phyloP scores from a whole-genome alignment of 2,797 vertebrate genomes.

The Falco novaeseelandiae region DNA sequence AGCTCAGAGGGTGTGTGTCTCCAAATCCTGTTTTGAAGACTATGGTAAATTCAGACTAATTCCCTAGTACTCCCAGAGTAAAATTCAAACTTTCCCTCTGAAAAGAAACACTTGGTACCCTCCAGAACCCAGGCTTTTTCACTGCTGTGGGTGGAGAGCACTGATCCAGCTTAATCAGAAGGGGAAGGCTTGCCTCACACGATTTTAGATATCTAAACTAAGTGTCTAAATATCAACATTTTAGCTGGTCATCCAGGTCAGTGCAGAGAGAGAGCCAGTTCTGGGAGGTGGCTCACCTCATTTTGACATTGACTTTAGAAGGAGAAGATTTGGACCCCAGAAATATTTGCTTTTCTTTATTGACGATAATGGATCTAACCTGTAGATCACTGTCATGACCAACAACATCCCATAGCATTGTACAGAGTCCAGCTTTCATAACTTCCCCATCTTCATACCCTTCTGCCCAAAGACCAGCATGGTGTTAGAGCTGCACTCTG shows the following conservation, averaged over 20 bases:
- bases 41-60: background rate
- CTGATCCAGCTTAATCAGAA: background rate
- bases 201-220: background rate
- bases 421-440: background rate
- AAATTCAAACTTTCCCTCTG: background rate
- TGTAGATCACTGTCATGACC: background rate
- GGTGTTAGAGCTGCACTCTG: background rate
- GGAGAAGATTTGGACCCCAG: background rate
- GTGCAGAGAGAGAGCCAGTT: background rate
- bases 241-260: background rate
- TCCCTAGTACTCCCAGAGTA: background rate
- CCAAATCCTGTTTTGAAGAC: background rate
- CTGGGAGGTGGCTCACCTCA: background rate
- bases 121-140: background rate
- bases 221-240: background rate
- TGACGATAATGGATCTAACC: background rate
- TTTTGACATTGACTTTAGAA: background rate
- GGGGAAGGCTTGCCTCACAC: background rate
- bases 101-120: background rate
- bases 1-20: background rate
- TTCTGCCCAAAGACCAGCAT: background rate
- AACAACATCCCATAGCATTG: background rate
- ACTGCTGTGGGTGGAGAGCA: background rate
- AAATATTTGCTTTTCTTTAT: background rate
- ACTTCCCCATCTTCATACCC: background rate